phyloP scores from a whole-genome alignment of 2,888 invertebrate species.

The Calliphora vomitoria region DNA sequence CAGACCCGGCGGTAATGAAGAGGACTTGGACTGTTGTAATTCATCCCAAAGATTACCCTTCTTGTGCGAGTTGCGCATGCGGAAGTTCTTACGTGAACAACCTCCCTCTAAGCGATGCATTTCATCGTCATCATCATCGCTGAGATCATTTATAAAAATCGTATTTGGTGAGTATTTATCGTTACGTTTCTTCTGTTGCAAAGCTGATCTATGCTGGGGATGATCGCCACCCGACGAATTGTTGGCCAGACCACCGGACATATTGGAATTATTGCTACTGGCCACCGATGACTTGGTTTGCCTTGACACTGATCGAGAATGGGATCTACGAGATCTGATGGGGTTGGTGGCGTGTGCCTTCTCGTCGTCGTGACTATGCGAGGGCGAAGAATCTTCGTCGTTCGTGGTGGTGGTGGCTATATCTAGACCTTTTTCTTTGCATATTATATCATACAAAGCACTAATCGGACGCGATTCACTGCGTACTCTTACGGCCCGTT shows the following conservation, averaged over 20 bases:
- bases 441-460: conserved; percentile 85
- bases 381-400: conserved; percentile 75
- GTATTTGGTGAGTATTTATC: conserved; percentile 57
- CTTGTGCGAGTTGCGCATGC: conserved; percentile 17
- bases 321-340: conserved; percentile 56
- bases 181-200: conserved; percentile 63
- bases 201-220: conserved; percentile 44
- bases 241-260: conserved; percentile 66
- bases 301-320: conserved; percentile 54
- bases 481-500: conserved; percentile 83
- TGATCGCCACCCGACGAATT: conserved; percentile 59
- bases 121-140: conserved; percentile 72
- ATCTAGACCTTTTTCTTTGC: conserved; percentile 84
- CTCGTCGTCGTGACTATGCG: conserved; percentile 67
- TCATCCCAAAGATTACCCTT: conserved; percentile 44
- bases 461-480: conserved; percentile 84
- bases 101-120: conserved; percentile 43
- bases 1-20: conserved; percentile 78
- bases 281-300: conserved; percentile 30
- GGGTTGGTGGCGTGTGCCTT: background rate
- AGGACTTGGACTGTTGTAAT: conserved; percentile 76
- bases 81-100: conserved; percentile 56
- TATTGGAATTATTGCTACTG: conserved; percentile 56
- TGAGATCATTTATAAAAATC: conserved; percentile 73
- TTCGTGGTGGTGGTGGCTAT: conserved; percentile 78